phyloP scores from a whole-genome alignment of 2,888 invertebrate genomes.

The Caenorhabditis sp. region DNA sequence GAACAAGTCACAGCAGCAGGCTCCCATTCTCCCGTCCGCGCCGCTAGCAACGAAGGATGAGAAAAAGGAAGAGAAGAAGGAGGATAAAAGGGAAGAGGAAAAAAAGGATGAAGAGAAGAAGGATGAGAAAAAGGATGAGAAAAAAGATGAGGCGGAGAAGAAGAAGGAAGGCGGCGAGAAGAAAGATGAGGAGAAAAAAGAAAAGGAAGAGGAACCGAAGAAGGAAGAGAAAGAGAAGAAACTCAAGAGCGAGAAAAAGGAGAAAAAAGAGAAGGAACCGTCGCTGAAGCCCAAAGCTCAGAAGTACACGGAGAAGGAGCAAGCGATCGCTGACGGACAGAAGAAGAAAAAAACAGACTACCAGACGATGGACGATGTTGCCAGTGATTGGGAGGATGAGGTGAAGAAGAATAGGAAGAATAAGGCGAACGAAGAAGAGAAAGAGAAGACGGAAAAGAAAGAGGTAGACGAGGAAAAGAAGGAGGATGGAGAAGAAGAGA shows the following conservation, averaged over 20 bases:
- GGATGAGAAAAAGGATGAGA: neutral
- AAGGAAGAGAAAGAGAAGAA: constrained; percentile 3
- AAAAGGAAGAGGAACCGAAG: constrained; percentile 2
- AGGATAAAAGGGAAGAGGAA: constrained; percentile 1
- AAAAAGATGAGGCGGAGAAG: neutral
- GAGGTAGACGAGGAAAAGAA: neutral
- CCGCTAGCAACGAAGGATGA: neutral
- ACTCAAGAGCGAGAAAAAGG: constrained; percentile 1
- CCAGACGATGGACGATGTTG: constrained; percentile 32
- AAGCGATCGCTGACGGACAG: constrained; percentile 8
- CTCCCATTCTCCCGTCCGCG: neutral
- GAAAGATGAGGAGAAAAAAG: constrained; percentile 8
- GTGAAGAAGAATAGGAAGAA: constrained; percentile 5
- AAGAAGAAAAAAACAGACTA: constrained; percentile 22
- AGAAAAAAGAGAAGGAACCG: constrained; percentile 2
- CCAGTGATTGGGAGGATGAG: constrained; percentile 27
- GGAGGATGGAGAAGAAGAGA: neutral
- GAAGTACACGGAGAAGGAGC: constrained; percentile 5
- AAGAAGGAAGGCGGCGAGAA: constrained; percentile 6
- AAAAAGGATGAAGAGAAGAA: constrained; percentile 7
- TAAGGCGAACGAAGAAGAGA: neutral
- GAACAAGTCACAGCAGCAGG: too few relatives aligned
- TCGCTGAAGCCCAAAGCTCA: constrained; percentile 4
- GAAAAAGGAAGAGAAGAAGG: neutral
- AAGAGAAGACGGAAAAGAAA: constrained; percentile 8